Base-by-base conservation (phyloP, 2,888 invertebrate species). In the Marronus borbonicus region DNA sequence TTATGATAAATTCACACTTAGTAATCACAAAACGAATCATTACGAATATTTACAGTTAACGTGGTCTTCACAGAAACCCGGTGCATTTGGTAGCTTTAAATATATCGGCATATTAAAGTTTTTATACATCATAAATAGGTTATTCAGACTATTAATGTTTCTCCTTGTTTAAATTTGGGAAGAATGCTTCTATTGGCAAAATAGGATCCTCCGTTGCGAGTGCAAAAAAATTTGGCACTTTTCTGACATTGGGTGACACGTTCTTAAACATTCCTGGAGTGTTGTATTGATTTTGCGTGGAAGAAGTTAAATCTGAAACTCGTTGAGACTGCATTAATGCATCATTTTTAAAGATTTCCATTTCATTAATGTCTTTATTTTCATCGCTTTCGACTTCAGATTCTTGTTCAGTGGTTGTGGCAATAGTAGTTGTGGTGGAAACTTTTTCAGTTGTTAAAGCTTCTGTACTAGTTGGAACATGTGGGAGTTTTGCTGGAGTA, bases 151-250 rank as follows among this genome's bases (percentile, higher is more conserved):
- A 28, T 70, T 64, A 79, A 68, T 81, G 78, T 74, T 81, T 82
- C n/a, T 82, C 80, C 72, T 85, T 85, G 78, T 93, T 92, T 68
- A 94, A 86, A 85, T 94, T 93, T 20, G 94, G 93, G 85, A 95
- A 95, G 88, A 95, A 94, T 0, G 95, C 94, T 88, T 95, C 95
- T 80, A 95, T 94, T 0, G 95, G 95, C 70, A 95, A 89, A 75
- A 94, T 94, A 0, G 95, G 95, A 85, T 95, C 94, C 81, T 95
- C 95, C 0, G 95, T 94, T 0, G 93, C 92, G 87, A 95, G 92
- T 28, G 94, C 94, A 82, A 95, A 93, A 84, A 94, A 93, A 83
- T 91, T 92, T 3, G 93, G 92, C 84, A 93, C 92, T 82, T 92
- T 89, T 81, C 94, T 90, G 82, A 92, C 93, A 76, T 90, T 90